Base-by-base conservation (phyloP, 2,888 invertebrate genomes). In the Apamea epomidion region DNA sequence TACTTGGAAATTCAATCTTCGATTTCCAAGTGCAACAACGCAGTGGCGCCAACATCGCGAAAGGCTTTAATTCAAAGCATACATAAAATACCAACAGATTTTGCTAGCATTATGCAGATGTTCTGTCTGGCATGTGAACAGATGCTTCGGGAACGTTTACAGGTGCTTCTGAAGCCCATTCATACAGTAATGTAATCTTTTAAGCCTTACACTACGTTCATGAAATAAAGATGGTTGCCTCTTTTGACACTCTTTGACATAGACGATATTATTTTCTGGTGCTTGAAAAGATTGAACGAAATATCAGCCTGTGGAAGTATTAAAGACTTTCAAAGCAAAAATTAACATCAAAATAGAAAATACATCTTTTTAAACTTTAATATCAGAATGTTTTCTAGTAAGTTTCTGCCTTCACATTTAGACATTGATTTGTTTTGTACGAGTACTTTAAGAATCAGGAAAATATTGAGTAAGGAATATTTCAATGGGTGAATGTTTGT, bases 171-270 rank as follows among this genome's bases (percentile, higher is more conserved):
- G 54, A 6, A 25, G 48, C 29, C 60, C 37, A 48, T 58, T n/a
- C 60, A 78, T 25, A 68, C n/a, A 29, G n/a, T n/a, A n/a, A n/a
- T 48, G 25, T 68, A 78, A 78, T 67, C 48, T 32, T 67, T 78
- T 77, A 58, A 78, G 67, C 48, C 25, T 42, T 48, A 1, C 68
- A 60, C 25, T 42, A 1, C 37, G 42, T 78, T 42, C 54, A n/a
- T 32, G 42, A 25, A 60, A 78, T 78, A n/a, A n/a, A 77, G 48
- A 18, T 68, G 16, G 8, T 12, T 48, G 14, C 2, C 8, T n/a
- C 32, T 29, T 29, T 29, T 21, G 37, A 62, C 32, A 21, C 14
- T n/a, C 8, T 51, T 21, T 76, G 42, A n/a, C 25, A 16, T 51
- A 14, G 8, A 42, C 1, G 4, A 37, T 51, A 73, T 21, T 70